phyloP scores from a whole-genome alignment of 2,888 invertebrate genomes.

The Acanthosepion lycidas region DNA sequence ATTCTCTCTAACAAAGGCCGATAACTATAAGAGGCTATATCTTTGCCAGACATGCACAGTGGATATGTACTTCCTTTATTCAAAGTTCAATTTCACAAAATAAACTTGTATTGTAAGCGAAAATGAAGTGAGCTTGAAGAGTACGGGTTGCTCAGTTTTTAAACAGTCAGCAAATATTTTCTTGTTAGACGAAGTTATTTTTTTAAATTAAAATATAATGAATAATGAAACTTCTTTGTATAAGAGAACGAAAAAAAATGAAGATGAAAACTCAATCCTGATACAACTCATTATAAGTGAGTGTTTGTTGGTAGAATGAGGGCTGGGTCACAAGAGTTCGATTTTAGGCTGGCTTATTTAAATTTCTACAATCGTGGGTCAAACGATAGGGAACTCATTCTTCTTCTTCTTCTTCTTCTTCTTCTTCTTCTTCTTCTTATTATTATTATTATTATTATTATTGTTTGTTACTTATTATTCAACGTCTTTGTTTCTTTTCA shows the following conservation, averaged over 20 bases:
- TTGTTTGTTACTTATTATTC: neutral
- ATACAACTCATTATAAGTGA: neutral
- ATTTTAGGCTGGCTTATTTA: neutral
- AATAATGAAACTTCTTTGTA: neutral
- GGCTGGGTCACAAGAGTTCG: neutral
- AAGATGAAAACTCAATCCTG: neutral
- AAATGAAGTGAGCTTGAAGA: neutral
- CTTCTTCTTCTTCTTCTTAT: neutral
- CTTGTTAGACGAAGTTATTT: neutral
- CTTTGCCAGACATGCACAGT: neutral
- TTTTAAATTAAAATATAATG: slow-evolving; percentile 8
- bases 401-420: neutral
- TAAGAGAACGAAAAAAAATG: neutral
- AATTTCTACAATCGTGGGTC: neutral
- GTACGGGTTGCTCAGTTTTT: neutral
- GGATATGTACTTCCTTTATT: neutral
- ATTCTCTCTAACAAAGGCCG: neutral
- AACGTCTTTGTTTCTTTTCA: neutral
- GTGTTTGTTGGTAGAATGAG: neutral
- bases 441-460: neutral
- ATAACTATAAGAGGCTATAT: neutral
- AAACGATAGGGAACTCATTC: neutral
- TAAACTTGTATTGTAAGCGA: neutral
- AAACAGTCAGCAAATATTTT: neutral
- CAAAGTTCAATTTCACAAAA: neutral